Evolutionary conservation across 2,888 invertebrate genomes (phyloP).

Genomic region (Diarsia mendica): DNA sequence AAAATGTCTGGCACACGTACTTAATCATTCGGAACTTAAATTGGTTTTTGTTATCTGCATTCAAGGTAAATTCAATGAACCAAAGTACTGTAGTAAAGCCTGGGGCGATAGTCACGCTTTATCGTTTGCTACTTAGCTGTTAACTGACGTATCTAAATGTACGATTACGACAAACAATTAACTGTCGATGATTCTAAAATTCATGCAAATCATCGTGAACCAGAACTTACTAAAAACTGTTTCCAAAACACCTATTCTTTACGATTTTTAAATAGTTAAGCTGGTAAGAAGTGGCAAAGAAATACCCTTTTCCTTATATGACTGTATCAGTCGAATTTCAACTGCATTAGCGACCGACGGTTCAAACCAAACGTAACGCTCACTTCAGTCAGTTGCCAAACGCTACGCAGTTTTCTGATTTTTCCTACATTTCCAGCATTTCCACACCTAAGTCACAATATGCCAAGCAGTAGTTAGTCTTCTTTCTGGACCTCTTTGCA

Average conservation of each 20-base stretch:
- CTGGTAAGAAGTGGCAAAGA: neutral
- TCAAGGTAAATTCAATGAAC: conserved; percentile 13
- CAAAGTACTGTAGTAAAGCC: neutral
- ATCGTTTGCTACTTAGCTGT: neutral
- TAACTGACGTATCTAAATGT: neutral
- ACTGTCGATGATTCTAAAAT: neutral
- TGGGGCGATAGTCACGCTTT: conserved; percentile 33
- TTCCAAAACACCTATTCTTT: neutral
- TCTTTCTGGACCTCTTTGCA: neutral
- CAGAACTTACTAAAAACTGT: neutral
- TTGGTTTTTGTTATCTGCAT: conserved; percentile 1
- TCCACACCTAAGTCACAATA: neutral
- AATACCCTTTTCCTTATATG: neutral
- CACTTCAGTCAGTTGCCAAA: neutral
- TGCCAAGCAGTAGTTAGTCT: neutral
- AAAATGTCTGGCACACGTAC: neutral
- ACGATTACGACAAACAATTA: neutral
- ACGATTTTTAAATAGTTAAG: neutral
- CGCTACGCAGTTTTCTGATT: neutral
- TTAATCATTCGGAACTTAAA: conserved; percentile 8
- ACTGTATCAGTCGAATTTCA: neutral
- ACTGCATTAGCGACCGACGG: neutral
- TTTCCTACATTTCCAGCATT: neutral
- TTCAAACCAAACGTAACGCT: neutral
- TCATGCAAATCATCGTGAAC: neutral